phyloP scores from a whole-genome alignment of 2,113 vertebrate genomes.

The Mastomys coucha region DNA sequence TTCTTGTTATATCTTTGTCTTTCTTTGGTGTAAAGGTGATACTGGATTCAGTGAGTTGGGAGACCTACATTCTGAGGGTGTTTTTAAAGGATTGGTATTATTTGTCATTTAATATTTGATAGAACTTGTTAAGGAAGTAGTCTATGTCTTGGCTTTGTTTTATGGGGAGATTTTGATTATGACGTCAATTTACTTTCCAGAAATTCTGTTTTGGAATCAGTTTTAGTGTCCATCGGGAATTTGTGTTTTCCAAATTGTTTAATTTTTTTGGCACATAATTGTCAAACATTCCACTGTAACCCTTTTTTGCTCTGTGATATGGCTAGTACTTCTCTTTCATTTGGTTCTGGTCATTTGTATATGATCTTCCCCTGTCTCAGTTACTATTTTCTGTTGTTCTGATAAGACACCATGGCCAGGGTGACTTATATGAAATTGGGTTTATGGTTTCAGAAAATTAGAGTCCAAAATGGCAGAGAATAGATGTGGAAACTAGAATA shows the following conservation, averaged over 20 bases:
- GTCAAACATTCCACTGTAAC: background rate
- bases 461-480: background rate
- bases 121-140: background rate
- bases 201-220: background rate
- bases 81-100: background rate
- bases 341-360: background rate
- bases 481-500: background rate
- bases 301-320: background rate
- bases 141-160: background rate
- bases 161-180: slow-evolving; percentile 4
- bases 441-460: background rate
- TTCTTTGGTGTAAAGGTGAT: background rate
- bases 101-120: slow-evolving; percentile 3
- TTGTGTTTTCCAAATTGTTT: background rate
- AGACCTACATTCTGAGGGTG: background rate
- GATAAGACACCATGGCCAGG: background rate
- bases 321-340: background rate
- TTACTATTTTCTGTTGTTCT: background rate
- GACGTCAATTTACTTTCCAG: background rate
- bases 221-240: background rate
- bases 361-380: background rate
- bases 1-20: background rate
- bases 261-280: background rate
- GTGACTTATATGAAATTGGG: background rate
- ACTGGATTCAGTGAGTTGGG: background rate